A percentile compares a stretch with the other conserved stretches of the same genome.
These are phyloP conservation scores for Sphecodes monilicornis DNA, from an alignment of 2,888 invertebrate species.

Conservation along the genomic window DNA sequence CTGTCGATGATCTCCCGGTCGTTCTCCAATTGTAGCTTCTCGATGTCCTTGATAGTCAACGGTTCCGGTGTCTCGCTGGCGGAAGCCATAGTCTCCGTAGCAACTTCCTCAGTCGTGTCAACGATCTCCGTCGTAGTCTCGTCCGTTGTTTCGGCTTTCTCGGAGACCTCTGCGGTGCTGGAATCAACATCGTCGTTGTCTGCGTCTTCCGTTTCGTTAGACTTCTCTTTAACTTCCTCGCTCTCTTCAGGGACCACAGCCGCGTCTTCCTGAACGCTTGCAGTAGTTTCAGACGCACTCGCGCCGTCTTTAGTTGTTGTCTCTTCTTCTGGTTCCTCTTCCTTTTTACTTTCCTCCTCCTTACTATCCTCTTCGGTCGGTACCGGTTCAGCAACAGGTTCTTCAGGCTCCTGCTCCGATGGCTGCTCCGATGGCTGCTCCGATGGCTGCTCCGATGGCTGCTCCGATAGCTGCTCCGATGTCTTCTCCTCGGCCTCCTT, in stretches of 20 bases:
- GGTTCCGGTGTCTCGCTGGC: conserved; percentile 52
- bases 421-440: conserved; percentile 41
- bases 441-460: conserved; percentile 36
- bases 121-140: conserved; percentile 34
- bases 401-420: conserved; percentile 41
- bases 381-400: conserved; percentile 27
- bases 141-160: conserved; percentile 41
- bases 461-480: conserved; percentile 36
- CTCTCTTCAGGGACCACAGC: conserved; percentile 49
- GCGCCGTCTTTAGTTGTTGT: conserved; percentile 36
- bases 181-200: conserved; percentile 43
- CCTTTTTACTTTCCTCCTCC: conserved; percentile 23
- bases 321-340: conserved; percentile 63
- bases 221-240: conserved; percentile 53
- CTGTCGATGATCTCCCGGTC: conserved; percentile 88
- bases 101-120: conserved; percentile 39
- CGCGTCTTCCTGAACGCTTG: conserved; percentile 18
- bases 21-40: conserved; percentile 71
- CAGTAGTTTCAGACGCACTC: conserved; percentile 3
- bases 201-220: conserved; percentile 34
- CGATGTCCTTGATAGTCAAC: conserved; percentile 62
- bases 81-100: conserved; percentile 45
- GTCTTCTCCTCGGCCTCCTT: conserved; percentile 66
- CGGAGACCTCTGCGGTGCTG: conserved; percentile 31
- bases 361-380: conserved; percentile 67